These are phyloP conservation scores for Apodemus speciosus DNA, from an alignment of 2,113 vertebrate species.

Conservation along the genomic window DNA sequence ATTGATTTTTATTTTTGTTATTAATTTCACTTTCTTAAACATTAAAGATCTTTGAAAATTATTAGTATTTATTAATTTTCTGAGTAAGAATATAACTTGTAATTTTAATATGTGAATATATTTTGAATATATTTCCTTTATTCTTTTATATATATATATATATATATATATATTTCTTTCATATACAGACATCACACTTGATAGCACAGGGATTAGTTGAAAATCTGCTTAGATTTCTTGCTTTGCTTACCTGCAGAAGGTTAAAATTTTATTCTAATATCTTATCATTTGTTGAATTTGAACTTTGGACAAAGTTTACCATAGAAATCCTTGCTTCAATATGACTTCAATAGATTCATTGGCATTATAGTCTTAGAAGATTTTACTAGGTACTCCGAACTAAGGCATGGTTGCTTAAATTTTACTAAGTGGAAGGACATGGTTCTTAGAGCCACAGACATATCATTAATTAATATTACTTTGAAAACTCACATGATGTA, in stretches of 20 bases:
- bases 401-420: neutral
- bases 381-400: neutral
- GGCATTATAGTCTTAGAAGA: neutral
- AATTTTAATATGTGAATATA: neutral
- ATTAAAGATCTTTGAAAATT: neutral
- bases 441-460: neutral
- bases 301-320: neutral
- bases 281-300: neutral
- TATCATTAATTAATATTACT: neutral
- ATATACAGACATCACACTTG: neutral
- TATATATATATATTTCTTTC: neutral
- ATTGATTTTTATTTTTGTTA: neutral
- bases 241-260: conserved; percentile 13
- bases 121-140: no score
- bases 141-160: neutral
- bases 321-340: neutral
- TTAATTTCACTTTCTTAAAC: conserved; percentile 25
- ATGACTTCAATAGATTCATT: neutral
- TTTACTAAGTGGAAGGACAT: neutral
- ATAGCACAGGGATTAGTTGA: neutral
- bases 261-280: neutral
- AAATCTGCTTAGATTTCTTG: neutral
- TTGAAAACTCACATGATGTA: neutral
- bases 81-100: neutral
- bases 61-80: neutral